Conservation (phyloP, 1,140 invertebrate species). For the Heliconius melpomene region DNA sequence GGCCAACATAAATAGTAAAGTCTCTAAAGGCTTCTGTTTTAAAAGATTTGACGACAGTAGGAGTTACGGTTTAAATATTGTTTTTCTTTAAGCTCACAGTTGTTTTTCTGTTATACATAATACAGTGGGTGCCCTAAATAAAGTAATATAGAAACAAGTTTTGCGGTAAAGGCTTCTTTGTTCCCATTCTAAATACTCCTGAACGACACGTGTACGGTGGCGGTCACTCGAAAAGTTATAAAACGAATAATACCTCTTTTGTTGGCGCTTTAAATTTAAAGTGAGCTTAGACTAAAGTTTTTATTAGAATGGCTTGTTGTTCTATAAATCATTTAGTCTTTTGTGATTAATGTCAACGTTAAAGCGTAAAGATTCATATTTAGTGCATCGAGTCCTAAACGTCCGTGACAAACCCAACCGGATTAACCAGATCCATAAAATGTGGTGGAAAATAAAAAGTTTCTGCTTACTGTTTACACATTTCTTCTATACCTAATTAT, state of each 20-base stretch:
- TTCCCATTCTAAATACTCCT: conserved; percentile 41
- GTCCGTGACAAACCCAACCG: conserved; percentile 71
- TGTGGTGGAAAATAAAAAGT: conserved; percentile 67
- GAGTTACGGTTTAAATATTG: neutral
- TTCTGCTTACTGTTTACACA: conserved; percentile 77
- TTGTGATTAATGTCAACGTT: conserved; percentile 79
- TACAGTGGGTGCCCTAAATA: conserved; percentile 33
- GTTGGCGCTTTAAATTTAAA: conserved; percentile 53
- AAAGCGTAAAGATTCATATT: conserved; percentile 77
- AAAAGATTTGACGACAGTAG: neutral
- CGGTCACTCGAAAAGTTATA: conserved; percentile 57
- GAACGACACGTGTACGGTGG: conserved; percentile 43
- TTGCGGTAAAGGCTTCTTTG: conserved; percentile 40
- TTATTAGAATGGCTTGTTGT: conserved; percentile 58
- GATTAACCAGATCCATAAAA: conserved; percentile 75
- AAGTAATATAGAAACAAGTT: conserved; percentile 33
- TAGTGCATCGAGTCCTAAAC: conserved; percentile 67
- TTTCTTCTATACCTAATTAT: conserved; percentile 71
- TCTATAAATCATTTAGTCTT: conserved; percentile 73
- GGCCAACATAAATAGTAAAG: neutral
- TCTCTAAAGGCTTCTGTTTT: neutral
- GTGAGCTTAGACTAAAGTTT: conserved; percentile 57
- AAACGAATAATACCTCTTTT: conserved; percentile 65
- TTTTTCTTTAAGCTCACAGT: neutral
- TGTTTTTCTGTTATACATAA: conserved; percentile 1